Evolutionary conservation across 2,113 vertebrate species (phyloP).

Genomic region (Castor canadensis): DNA sequence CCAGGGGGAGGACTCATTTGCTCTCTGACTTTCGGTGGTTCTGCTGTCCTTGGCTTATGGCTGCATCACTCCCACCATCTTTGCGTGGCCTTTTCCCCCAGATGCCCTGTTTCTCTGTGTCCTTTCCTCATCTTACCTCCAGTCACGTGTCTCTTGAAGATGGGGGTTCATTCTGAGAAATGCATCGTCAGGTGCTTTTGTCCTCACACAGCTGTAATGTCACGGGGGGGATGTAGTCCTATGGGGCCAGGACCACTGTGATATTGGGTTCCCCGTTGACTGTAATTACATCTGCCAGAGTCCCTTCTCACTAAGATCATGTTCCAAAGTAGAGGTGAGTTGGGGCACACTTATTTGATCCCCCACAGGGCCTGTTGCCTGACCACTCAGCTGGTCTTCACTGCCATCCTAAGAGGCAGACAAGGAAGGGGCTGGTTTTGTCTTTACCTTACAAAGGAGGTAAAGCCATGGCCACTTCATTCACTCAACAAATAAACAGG

Average conservation of each 20-base stretch:
- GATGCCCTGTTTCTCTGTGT: too few species aligned
- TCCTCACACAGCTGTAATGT: too few species aligned
- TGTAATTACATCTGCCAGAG: background rate
- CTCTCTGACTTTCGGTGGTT: background rate
- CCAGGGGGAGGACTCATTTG: background rate
- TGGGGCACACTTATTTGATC: background rate
- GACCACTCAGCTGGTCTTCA: background rate
- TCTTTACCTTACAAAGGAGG: background rate
- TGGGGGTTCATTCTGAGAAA: background rate
- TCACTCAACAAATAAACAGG: background rate
- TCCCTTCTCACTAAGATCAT: background rate
- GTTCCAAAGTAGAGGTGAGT: background rate
- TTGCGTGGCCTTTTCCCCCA: background rate
- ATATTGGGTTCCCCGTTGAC: background rate
- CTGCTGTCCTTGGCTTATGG: background rate
- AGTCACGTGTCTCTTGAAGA: too few species aligned
- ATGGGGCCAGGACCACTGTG: background rate
- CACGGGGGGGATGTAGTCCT: background rate
- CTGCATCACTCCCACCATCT: background rate
- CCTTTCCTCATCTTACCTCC: background rate
- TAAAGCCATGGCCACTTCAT: background rate
- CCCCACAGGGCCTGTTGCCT: accelerated
- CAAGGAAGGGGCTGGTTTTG: background rate
- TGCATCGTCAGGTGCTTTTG: background rate
- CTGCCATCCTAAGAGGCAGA: background rate